Base-by-base conservation (phyloP, 2,797 vertebrate species). In the Aplochiton taeniatus region DNA sequence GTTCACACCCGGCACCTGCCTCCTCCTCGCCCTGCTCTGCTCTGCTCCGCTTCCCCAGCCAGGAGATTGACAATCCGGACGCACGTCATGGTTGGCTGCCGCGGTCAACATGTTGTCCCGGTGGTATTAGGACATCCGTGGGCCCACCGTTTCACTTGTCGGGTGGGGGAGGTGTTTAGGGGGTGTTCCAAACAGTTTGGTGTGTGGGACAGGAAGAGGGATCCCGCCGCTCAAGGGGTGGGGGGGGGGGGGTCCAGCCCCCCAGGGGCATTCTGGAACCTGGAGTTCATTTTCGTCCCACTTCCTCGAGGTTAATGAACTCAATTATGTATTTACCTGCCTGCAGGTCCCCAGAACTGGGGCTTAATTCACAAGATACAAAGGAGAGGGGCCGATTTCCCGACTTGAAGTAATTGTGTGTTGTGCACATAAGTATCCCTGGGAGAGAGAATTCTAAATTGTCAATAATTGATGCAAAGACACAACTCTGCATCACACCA, bases 241-340 rank as follows among this genome's bases (percentile, higher is more conserved):
- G n/a, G n/a, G n/a, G n/a, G n/a, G n/a, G n/a, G n/a, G 68, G 66
- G 19, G 58, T 45, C 61, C 48, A 6, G 12, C 66, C 70, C 52
- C 52, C 0, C 0, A 45, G 72, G 65, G 66, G 57, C 42, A 13
- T 70, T 82, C 47, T 73, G 44, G 68, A 74, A 61, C 41, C 67
- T 57, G 62, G 61, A 46, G 72, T 67, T 76, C 58, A 65, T 67
- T 65, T 73, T 70, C 58, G 50, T 64, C 6, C 19, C 62, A 83
- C 78, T 82, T 86, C 74, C 75, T 70, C 58, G 31, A 65, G 1
- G 19, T 70, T 67, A 76, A 83, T 81, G 57, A 68, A 9, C 75
- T 77, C 49, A 73, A 72, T 80, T 85, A 81, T 78, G 70, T 66
- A 74, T 83, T 85, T 69, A 72, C 70, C 63, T 71, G 63, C 67